Base-by-base conservation (phyloP, 2,888 invertebrate species). In the Ceramica pisi region DNA sequence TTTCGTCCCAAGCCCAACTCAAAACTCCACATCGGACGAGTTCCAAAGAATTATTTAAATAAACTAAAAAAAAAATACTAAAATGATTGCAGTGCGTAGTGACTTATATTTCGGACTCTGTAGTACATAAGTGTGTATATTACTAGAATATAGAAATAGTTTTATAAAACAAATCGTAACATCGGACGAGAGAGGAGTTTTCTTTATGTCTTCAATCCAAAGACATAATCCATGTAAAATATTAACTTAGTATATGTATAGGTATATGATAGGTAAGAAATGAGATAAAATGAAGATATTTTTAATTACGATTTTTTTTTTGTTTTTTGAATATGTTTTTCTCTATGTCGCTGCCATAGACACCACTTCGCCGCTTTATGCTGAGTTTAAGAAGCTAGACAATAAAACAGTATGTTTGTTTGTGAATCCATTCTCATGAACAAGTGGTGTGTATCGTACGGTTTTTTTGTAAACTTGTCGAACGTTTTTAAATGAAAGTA, bases 261-360 rank as follows among this genome's bases (percentile, higher is more conserved):
- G 86, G 91, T 91, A 92, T 92, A 92, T 60, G 10, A 75, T 83
- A 84, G 83, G 86, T 90, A 89, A 90, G 87, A 90, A 91, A 89
- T 92, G 92, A 92, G 87, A 89, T 87, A 90, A 93, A 80, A 77
- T 78, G 59, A 69, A 92, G 92, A 95, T 95, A 95, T 95, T 95
- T 90, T 95, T 95, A 94, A 90, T 88, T 89, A 90, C 87, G 83
- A 85, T 84, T 85, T 68, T 78, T 82, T 82, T 83, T 82, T 82
- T 86, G 44, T 56, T 41, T 35, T 10, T 31, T 31, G 6, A 31
- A 31, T 31, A 31, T n/a, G n/a, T n/a, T 76, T 89, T 90, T 89
- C 89, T 91, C 88, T 44, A 53, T 76, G 48, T 91, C 90, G 93
- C 94, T 94, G 94, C 94, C 94, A 94, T 94, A 86, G 82, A 86